These are phyloP conservation scores for Corbicula japonica DNA, from an alignment of 2,888 invertebrate genomes.

Conservation along the genomic window DNA sequence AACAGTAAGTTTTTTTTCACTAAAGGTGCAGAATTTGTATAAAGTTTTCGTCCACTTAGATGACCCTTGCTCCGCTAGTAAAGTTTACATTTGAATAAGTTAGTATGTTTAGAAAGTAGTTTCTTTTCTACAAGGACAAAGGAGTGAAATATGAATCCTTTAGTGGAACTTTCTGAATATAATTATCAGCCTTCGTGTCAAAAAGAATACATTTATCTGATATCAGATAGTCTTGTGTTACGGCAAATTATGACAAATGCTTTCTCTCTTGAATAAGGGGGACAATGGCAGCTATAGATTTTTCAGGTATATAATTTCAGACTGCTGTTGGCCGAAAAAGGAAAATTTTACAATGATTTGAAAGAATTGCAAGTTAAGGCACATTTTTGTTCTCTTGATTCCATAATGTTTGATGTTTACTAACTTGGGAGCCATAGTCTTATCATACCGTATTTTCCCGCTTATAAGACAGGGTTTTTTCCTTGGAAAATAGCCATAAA, in stretches of 20 bases:
- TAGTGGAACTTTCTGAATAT: slow-evolving; percentile 13
- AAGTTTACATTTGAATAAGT: slow-evolving; percentile 3
- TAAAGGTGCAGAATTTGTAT: not conserved
- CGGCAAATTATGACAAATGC: slow-evolving; percentile 31
- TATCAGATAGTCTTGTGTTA: slow-evolving; percentile 29
- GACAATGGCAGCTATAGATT: no score
- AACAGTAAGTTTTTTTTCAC: no score
- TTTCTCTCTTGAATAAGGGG: slow-evolving; percentile 19
- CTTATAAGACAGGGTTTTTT: no score
- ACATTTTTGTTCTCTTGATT: no score
- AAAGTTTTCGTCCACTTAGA: slow-evolving; percentile 17
- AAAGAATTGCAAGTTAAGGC: no score
- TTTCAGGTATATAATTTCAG: no score
- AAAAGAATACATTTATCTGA: slow-evolving; percentile 51
- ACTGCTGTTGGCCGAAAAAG: no score
- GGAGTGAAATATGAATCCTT: slow-evolving; percentile 10
- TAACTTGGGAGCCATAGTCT: no score
- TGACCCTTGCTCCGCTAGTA: slow-evolving; percentile 13
- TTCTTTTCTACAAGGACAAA: slow-evolving; percentile 9
- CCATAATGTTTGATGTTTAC: no score
- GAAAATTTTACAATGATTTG: no score
- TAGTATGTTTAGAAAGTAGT: slow-evolving; percentile 12
- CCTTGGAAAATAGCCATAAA: no score
- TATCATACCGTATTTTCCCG: no score
- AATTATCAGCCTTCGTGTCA: slow-evolving; percentile 44